phyloP scores from a whole-genome alignment of 2,888 invertebrate species.

The Lagria hirta region DNA sequence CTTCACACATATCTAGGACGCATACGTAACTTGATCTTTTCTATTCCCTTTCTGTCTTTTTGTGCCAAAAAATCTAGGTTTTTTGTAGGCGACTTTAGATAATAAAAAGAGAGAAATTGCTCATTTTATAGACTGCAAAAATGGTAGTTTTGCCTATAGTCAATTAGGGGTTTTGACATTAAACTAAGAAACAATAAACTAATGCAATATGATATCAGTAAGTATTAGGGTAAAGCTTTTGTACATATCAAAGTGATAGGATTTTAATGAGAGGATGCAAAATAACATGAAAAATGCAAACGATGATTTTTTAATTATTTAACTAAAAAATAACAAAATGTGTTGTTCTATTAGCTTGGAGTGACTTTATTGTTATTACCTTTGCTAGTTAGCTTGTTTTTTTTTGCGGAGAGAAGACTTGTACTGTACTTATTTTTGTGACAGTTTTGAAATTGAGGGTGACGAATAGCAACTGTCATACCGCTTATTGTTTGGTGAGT shows the following conservation, averaged over 20 bases:
- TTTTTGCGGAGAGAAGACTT: too few relatives aligned
- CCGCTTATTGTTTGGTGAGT: too few relatives aligned
- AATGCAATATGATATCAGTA: constrained; percentile 12
- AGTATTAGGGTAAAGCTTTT: constrained; percentile 15
- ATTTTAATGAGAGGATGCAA: too few relatives aligned
- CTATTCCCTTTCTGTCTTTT: constrained; percentile 10
- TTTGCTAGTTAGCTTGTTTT: too few relatives aligned
- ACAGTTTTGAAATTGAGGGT: too few relatives aligned
- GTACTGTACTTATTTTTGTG: too few relatives aligned
- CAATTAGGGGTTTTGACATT: constrained; percentile 10
- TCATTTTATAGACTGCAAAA: constrained; percentile 16
- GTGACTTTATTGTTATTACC: too few relatives aligned
- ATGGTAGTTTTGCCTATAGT: constrained; percentile 14
- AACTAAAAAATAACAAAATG: too few relatives aligned
- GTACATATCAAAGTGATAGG: constrained; percentile 18
- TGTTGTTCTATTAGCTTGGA: too few relatives aligned
- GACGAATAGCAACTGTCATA: too few relatives aligned
- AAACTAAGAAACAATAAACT: constrained; percentile 12
- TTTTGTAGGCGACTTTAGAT: constrained; percentile 11
- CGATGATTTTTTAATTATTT: too few relatives aligned
- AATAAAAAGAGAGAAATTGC: constrained; percentile 14
- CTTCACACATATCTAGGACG: constrained; percentile 19
- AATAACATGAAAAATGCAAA: too few relatives aligned
- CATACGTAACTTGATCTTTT: constrained; percentile 20
- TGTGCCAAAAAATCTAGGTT: constrained; percentile 23